These are phyloP conservation scores for Drosophila phalerata DNA, from an alignment of 2,888 invertebrate species.

Conservation along the genomic window DNA sequence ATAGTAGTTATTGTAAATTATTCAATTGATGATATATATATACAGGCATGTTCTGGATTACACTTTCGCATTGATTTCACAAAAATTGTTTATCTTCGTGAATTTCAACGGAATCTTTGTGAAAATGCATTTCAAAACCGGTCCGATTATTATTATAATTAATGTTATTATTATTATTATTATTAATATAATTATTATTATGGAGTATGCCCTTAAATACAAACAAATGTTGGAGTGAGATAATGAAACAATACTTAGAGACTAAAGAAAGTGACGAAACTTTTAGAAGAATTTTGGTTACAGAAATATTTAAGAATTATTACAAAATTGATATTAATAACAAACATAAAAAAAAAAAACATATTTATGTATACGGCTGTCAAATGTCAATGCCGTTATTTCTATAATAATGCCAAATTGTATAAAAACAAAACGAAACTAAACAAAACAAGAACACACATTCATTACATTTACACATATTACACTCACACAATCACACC, in stretches of 20 bases:
- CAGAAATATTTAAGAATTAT: slow-evolving; percentile 73
- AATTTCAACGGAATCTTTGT: not conserved
- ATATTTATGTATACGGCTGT: slow-evolving; percentile 62
- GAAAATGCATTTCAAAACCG: not conserved
- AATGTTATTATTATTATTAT: slow-evolving; percentile 24
- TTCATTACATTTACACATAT: slow-evolving; percentile 11
- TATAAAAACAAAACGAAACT: slow-evolving; percentile 55
- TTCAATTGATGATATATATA: slow-evolving; percentile 34
- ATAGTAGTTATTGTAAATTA: slow-evolving; percentile 76
- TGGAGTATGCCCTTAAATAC: slow-evolving; percentile 74
- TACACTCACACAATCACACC: slow-evolving; percentile 22
- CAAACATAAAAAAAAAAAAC: slow-evolving; percentile 24
- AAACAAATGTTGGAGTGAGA: slow-evolving; percentile 85
- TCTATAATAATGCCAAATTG: slow-evolving; percentile 65
- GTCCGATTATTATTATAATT: slow-evolving; percentile 1
- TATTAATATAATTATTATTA: slow-evolving; percentile 30
- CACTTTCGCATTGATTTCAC: not conserved
- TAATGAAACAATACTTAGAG: slow-evolving; percentile 85
- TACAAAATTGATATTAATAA: slow-evolving; percentile 70
- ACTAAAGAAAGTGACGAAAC: slow-evolving; percentile 75
- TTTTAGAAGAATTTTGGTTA: slow-evolving; percentile 80
- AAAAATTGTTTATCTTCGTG: not conserved
- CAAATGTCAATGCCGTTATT: slow-evolving; percentile 69
- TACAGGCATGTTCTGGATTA: not conserved
- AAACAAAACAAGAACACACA: slow-evolving; percentile 26